These are phyloP conservation scores for Sinocyclocheilus rhinocerous DNA, from an alignment of 2,113 vertebrate genomes.

Conservation along the genomic window DNA sequence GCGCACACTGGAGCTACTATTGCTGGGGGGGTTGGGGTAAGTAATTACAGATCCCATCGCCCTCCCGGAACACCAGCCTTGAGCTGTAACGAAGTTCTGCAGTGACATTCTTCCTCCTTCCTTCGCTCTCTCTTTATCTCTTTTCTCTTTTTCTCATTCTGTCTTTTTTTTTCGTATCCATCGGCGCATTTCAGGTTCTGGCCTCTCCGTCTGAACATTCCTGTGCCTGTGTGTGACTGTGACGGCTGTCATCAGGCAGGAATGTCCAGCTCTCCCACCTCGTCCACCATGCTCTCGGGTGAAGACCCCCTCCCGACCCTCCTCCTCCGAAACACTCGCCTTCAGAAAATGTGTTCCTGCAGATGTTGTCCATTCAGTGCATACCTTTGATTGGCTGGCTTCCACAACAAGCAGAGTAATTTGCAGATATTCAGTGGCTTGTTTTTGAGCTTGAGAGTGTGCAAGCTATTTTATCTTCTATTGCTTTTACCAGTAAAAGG, in stretches of 20 bases:
- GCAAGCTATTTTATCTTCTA: constrained; percentile 74
- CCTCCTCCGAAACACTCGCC: constrained; percentile 64
- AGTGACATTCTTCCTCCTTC: constrained; percentile 70
- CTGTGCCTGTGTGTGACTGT: constrained; percentile 80
- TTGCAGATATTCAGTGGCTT: constrained; percentile 75
- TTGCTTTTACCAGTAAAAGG: constrained; percentile 64
- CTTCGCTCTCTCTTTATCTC: constrained; percentile 46
- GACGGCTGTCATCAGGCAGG: constrained; percentile 80
- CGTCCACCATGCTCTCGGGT: constrained; percentile 73
- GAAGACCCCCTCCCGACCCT: constrained; percentile 55
- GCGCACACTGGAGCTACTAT: constrained; percentile 69
- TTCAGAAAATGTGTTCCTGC: constrained; percentile 71
- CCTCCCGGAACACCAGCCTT: constrained; percentile 67
- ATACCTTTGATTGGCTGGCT: constrained; percentile 76
- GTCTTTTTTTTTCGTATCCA: constrained; percentile 42
- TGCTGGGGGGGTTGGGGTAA: constrained; percentile 60
- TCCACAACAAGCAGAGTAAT: constrained; percentile 77
- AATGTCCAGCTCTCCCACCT: constrained; percentile 81
- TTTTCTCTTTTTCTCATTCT: constrained; percentile 47
- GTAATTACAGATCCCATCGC: constrained; percentile 84
- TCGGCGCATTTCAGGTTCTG: constrained; percentile 57
- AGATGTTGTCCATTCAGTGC: constrained; percentile 80
- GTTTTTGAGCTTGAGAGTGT: constrained; percentile 71
- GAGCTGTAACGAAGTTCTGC: constrained; percentile 83
- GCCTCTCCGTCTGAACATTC: constrained; percentile 71